A percentile compares a stretch with the other conserved stretches of the same genome.
phyloP scores from a whole-genome alignment of 2,797 vertebrate genomes.

The Enteromius anoplus region DNA sequence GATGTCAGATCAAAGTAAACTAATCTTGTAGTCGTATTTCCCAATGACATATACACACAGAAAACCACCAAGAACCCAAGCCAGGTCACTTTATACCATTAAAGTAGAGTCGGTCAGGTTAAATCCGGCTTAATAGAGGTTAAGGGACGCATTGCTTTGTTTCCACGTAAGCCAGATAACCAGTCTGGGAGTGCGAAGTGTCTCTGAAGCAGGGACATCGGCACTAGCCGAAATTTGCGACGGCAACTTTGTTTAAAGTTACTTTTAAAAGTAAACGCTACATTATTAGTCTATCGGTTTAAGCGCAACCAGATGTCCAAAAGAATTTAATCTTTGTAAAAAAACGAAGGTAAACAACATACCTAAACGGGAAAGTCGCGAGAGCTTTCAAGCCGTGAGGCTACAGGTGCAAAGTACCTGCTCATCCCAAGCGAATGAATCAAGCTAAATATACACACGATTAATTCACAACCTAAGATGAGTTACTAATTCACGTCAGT shows the following conservation, averaged over 20 bases:
- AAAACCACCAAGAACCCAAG: not conserved
- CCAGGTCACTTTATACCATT: conserved; percentile 28
- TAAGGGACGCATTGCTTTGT: conserved; percentile 37
- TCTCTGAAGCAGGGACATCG: conserved; percentile 23
- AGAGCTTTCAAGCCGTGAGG: conserved; percentile 35
- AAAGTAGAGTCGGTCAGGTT: conserved; percentile 20
- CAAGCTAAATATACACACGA: conserved; percentile 18
- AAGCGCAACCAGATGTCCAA: not conserved
- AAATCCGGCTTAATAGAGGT: conserved; percentile 35
- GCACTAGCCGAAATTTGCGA: not conserved
- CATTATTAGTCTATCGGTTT: not conserved
- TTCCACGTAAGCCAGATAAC: conserved; percentile 39
- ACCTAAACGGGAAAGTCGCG: not conserved
- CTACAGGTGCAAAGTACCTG: conserved; percentile 56
- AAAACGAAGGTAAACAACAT: not conserved
- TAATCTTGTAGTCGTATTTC: conserved; percentile 8
- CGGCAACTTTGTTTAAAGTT: not conserved
- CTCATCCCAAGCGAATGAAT: conserved; percentile 26
- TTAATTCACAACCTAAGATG: not conserved
- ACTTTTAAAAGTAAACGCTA: not conserved
- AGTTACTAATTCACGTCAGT: not conserved
- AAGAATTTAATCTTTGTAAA: not conserved
- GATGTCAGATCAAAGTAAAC: conserved; percentile 63
- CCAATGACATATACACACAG: not conserved
- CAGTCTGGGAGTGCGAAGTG: conserved; percentile 18